Evolutionary conservation across 1,140 invertebrate genomes (phyloP).

Genomic region (Apolygus lucorum): DNA sequence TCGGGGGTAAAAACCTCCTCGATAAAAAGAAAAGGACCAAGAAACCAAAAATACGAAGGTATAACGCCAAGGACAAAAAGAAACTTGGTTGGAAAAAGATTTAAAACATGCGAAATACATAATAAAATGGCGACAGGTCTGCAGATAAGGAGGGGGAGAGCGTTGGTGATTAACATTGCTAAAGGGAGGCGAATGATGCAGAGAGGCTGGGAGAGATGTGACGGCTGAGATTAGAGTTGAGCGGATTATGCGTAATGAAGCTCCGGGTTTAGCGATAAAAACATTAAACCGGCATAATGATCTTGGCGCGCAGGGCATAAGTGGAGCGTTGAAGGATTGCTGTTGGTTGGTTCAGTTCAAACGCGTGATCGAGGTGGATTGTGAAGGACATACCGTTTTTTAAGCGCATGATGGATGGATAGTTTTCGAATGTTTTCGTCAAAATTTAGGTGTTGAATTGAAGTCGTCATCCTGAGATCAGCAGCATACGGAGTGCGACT

Average conservation of each 20-base stretch:
- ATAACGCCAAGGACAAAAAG: neutral
- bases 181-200: neutral
- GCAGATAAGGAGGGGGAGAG: neutral
- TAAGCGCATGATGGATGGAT: no score
- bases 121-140: neutral
- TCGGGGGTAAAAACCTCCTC: no score
- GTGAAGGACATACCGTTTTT: no score
- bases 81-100: neutral
- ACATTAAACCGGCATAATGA: no score
- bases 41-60: neutral
- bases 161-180: neutral
- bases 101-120: neutral
- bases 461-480: no score
- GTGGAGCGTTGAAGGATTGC: no score
- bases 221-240: neutral
- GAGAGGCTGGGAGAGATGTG: neutral
- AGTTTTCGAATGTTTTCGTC: no score
- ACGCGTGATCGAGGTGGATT: no score
- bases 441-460: no score
- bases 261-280: neutral
- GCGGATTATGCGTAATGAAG: neutral
- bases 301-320: no score
- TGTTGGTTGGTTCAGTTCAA: no score
- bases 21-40: neutral
- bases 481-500: no score